A percentile compares a stretch with the other conserved stretches of the same genome.
Conservation (phyloP, 2,113 vertebrate genomes). For the Mormyrus lacerda region DNA sequence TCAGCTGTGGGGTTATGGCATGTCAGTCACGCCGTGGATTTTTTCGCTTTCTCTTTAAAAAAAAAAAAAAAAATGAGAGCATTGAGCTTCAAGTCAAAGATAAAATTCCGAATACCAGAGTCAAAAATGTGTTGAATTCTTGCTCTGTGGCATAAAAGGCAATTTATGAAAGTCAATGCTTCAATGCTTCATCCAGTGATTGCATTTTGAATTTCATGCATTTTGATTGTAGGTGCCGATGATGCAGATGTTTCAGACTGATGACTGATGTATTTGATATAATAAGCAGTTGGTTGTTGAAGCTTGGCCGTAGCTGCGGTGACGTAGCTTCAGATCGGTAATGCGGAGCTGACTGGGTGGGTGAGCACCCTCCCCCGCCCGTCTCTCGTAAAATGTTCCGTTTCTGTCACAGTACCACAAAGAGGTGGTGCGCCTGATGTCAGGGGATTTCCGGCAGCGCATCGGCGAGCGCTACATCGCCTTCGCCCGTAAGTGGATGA, state of each 20-base stretch:
- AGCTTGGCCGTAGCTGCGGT: background rate
- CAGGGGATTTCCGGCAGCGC: constrained; percentile 89
- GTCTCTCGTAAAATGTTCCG: background rate
- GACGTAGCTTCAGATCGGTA: background rate
- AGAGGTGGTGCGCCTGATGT: constrained; percentile 97
- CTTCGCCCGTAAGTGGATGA: constrained; percentile 98
- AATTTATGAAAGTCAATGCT: background rate
- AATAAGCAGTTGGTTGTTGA: background rate
- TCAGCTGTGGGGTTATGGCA: background rate
- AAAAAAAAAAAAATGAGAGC: background rate
- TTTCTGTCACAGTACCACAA: constrained; percentile 83
- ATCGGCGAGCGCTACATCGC: constrained; percentile 93
- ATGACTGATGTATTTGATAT: background rate
- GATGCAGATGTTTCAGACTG: background rate
- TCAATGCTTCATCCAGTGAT: background rate
- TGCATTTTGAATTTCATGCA: background rate
- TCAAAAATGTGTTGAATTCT: background rate
- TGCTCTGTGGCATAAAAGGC: background rate
- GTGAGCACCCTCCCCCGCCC: background rate
- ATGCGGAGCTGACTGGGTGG: background rate
- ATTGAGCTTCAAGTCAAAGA: background rate
- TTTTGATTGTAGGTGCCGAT: background rate
- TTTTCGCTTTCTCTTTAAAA: background rate
- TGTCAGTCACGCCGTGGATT: background rate
- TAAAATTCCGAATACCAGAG: background rate